Evolutionary conservation across 2,797 vertebrate genomes (phyloP).

Genomic region (Caiman crocodilus): DNA sequence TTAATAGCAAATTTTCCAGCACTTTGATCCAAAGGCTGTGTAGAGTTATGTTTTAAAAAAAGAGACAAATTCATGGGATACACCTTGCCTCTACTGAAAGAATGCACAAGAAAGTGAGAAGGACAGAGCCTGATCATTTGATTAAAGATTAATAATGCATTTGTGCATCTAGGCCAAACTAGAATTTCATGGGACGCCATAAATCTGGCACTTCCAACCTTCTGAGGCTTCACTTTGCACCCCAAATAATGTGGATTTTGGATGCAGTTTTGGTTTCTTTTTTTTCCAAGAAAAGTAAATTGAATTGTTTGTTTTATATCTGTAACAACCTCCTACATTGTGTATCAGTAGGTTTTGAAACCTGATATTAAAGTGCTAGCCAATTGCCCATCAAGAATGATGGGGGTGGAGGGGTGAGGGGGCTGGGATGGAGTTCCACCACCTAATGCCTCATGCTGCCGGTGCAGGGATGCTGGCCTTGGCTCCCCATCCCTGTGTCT

Average conservation of each 20-base stretch:
- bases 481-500: no score
- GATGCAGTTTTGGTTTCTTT: no score
- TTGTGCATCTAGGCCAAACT: background rate
- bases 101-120: background rate
- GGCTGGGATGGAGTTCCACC: no score
- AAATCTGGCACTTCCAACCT: background rate
- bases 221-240: background rate
- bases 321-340: background rate
- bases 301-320: background rate
- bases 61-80: background rate
- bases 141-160: background rate
- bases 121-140: background rate
- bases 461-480: background rate
- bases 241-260: background rate
- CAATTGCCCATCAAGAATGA: no score
- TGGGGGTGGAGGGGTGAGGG: no score
- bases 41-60: background rate
- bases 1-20: background rate
- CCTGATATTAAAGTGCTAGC: background rate
- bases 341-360: background rate
- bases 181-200: background rate
- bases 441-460: background rate
- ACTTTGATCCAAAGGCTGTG: background rate
- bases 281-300: background rate
- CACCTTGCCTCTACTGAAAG: background rate